phyloP scores from a whole-genome alignment of 53 echinoderm and acorn worm species.

The Crossaster papposus region DNA sequence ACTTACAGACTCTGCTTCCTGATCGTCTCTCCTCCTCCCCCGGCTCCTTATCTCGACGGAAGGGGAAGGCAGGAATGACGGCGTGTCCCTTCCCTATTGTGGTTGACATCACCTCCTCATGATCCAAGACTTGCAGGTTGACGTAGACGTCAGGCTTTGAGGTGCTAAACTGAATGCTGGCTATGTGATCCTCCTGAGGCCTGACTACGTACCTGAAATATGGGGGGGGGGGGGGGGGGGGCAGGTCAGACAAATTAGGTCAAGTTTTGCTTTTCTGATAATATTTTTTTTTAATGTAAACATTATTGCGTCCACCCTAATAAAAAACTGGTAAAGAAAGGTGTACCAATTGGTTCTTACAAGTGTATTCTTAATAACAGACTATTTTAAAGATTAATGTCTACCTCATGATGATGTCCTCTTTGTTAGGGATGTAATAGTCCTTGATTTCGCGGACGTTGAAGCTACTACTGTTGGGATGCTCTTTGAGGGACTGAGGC shows the following conservation, averaged over 20 bases:
- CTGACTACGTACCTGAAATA: constrained; percentile 79
- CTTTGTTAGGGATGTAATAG: constrained; percentile 94
- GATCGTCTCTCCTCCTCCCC: constrained; percentile 94
- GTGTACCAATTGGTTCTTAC: too few relatives aligned
- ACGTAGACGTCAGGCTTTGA: constrained; percentile 98
- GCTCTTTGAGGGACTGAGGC: constrained; percentile 83
- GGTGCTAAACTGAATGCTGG: constrained; percentile 91
- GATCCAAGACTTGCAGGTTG: constrained; percentile 89
- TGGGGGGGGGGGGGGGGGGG: too few relatives aligned
- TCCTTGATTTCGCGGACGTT: constrained; percentile 91
- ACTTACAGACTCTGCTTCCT: constrained; percentile 88
- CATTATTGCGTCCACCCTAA: too few relatives aligned
- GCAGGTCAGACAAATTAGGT: too few relatives aligned
- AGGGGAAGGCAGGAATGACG: constrained; percentile 98
- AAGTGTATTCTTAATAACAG: too few relatives aligned
- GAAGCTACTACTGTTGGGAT: constrained; percentile 90
- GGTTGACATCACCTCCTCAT: constrained; percentile 83
- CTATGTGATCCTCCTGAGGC: constrained; percentile 87
- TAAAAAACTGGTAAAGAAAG: too few relatives aligned
- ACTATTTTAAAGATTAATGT: neutral
- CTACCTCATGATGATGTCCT: constrained; percentile 90
- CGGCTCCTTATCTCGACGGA: constrained; percentile 86
- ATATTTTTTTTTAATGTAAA: too few relatives aligned
- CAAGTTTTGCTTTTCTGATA: too few relatives aligned
- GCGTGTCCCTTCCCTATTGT: constrained; percentile 94